Percentiles rank a stretch among this genome's conserved stretches.
Evolutionary conservation across 2,888 invertebrate genomes (phyloP).

Genomic region (Macrosiphum euphorbiae): DNA sequence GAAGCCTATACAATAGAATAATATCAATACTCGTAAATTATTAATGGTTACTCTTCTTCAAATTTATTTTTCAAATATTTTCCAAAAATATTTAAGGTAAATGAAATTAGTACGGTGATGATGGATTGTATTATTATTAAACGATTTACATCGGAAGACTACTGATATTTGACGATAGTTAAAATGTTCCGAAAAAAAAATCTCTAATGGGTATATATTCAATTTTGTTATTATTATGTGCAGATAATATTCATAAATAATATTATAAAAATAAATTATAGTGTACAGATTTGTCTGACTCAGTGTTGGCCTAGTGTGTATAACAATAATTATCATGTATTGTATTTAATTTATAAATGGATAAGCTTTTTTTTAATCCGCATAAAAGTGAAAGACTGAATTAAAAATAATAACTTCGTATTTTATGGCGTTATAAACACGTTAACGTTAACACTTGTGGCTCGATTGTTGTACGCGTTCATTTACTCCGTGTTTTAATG

Average conservation of each 20-base stretch:
- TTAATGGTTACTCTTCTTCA: no score
- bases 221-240: not conserved
- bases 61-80: no score
- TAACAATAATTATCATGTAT: not conserved
- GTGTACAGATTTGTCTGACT: not conserved
- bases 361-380: not conserved
- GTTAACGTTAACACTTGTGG: constrained; percentile 40
- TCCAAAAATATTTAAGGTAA: not conserved
- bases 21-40: not conserved
- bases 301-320: not conserved
- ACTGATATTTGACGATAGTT: not conserved
- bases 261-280: not conserved
- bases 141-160: not conserved
- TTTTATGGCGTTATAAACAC: constrained; percentile 8
- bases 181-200: not conserved
- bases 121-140: not conserved
- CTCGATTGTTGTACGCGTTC: constrained; percentile 30
- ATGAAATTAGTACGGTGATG: not conserved
- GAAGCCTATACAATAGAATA: not conserved
- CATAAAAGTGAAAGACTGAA: not conserved
- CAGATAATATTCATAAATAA: not conserved
- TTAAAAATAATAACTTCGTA: not conserved
- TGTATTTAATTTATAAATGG: not conserved
- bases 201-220: not conserved
- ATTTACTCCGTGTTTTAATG: constrained; percentile 42